phyloP scores from a whole-genome alignment of 2,113 vertebrate species.

The Lontra canadensis region DNA sequence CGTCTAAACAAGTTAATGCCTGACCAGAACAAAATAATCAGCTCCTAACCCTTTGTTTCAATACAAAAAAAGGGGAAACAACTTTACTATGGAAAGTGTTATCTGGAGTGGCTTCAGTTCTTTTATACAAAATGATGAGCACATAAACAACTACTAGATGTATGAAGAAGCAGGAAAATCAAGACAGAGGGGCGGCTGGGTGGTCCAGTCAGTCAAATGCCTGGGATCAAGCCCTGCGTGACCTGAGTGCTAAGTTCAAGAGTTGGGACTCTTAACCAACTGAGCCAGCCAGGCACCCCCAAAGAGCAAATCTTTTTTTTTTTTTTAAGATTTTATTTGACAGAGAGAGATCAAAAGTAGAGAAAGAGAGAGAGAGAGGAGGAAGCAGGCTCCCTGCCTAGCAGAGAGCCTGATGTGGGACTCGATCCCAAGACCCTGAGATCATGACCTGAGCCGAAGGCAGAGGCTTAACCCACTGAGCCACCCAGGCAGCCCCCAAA shows the following conservation, averaged over 20 bases:
- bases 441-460: too few relatives aligned
- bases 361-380: too few relatives aligned
- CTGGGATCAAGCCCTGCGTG: too few relatives aligned
- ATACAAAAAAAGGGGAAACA: background rate
- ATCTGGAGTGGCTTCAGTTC: background rate
- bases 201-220: background rate
- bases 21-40: background rate
- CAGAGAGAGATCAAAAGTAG: too few relatives aligned
- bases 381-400: too few relatives aligned
- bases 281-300: background rate
- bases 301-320: background rate
- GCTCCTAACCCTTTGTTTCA: background rate
- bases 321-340: too few relatives aligned
- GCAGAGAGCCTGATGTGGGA: too few relatives aligned
- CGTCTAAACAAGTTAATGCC: background rate
- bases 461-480: background rate
- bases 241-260: background rate
- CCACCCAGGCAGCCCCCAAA: background rate
- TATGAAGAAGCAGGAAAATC: background rate
- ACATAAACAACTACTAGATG: slow-evolving; percentile 17
- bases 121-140: background rate
- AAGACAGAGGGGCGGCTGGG: background rate
- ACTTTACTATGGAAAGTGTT: background rate
- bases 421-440: too few relatives aligned
- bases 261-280: background rate